Conservation (phyloP, 2,797 vertebrate species). For the Melanogrammus aeglefinus region DNA sequence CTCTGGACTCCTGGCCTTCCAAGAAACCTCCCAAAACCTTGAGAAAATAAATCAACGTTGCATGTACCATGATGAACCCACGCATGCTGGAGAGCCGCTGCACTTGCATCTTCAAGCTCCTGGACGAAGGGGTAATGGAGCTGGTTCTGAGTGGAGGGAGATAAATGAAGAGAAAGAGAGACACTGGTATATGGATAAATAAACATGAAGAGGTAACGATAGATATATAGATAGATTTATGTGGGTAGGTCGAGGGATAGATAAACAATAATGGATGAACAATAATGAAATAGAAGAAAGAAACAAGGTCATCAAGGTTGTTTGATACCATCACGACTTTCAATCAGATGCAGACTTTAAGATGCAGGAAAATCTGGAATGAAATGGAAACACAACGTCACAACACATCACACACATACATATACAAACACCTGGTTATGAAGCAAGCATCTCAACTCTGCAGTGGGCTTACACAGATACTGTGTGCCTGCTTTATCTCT, state of each 20-base stretch:
- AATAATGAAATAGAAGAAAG: too few relatives aligned
- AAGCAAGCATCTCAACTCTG: conserved; percentile 11
- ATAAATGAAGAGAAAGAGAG: background rate
- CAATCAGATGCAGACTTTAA: conserved; percentile 1
- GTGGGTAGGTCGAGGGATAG: background rate
- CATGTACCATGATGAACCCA: conserved; percentile 18
- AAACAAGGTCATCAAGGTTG: background rate
- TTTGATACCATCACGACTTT: background rate
- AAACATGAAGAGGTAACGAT: background rate
- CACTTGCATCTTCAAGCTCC: conserved; percentile 34
- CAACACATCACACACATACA: conserved; percentile 8
- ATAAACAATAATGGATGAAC: background rate
- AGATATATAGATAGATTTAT: background rate
- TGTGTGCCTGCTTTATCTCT: conserved; percentile 2
- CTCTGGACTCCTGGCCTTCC: conserved; percentile 31
- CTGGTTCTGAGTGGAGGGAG: background rate
- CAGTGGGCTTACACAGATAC: conserved; percentile 4
- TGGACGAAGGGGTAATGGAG: background rate
- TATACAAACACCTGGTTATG: conserved; percentile 14
- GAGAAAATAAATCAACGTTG: conserved; percentile 20
- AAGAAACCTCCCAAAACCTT: conserved; percentile 21
- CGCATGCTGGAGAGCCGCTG: conserved; percentile 15
- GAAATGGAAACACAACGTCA: background rate
- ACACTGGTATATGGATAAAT: background rate
- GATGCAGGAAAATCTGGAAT: background rate